A percentile compares a stretch with the other conserved stretches of the same genome.
phyloP scores from a whole-genome alignment of 1,140 invertebrate species.

The Atta cephalotes region DNA sequence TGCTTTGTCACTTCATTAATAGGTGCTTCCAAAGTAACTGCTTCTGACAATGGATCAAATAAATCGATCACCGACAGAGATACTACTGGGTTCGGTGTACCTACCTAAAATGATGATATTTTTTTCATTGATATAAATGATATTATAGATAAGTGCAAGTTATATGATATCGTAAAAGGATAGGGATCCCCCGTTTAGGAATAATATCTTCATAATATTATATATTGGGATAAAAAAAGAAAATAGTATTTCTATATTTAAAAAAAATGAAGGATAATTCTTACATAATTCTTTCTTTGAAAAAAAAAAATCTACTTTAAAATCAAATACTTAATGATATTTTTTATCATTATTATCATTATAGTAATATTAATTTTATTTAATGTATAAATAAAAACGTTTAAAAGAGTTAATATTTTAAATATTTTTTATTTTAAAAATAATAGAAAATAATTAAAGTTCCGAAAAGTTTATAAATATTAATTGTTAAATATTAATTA shows the following conservation, averaged over 20 bases:
- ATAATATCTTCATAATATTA: not conserved
- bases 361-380: not conserved
- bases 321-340: not conserved
- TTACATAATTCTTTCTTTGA: not conserved
- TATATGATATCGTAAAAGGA: not conserved
- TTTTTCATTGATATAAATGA: slow-evolving; percentile 1
- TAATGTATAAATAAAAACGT: not conserved
- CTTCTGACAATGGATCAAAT: slow-evolving; percentile 68
- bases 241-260: not conserved
- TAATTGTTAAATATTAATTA: not conserved
- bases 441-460: not conserved
- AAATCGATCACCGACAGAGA: slow-evolving; percentile 85
- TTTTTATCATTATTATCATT: not conserved
- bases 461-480: not conserved
- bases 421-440: not conserved
- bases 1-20: slow-evolving; percentile 76
- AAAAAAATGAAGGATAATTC: too few species aligned
- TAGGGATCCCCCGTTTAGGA: not conserved
- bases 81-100: slow-evolving; percentile 86
- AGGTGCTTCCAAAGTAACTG: slow-evolving; percentile 75
- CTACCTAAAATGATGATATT: slow-evolving; percentile 79
- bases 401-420: not conserved
- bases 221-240: not conserved
- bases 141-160: not conserved
- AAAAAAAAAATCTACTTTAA: not conserved